phyloP scores from a whole-genome alignment of 2,113 vertebrate genomes.

The Larimichthys crocea region DNA sequence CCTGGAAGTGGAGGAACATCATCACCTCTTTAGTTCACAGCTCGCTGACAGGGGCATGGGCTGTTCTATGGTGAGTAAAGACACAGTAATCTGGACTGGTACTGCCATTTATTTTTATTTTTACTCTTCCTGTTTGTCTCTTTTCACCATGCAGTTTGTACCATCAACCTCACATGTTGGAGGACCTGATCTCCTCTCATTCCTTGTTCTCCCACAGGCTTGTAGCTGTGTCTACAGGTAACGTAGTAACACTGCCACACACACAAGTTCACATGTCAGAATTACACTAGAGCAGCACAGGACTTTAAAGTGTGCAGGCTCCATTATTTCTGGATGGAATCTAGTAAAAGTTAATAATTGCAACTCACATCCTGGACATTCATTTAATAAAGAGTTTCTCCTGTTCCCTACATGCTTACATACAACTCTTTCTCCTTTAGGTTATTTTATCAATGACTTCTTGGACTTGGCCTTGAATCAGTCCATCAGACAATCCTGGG shows the following conservation, averaged over 20 bases:
- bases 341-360: background rate
- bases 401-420: too few relatives aligned
- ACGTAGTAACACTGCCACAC: background rate
- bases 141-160: slow-evolving; percentile 14
- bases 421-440: slow-evolving; percentile 6
- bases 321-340: too few relatives aligned
- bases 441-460: slow-evolving; percentile 44
- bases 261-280: background rate
- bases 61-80: slow-evolving; percentile 19
- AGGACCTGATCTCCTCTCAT: slow-evolving; percentile 38
- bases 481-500: slow-evolving; percentile 25
- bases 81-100: background rate
- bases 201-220: slow-evolving; percentile 33
- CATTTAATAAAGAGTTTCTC: too few relatives aligned
- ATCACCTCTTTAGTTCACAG: slow-evolving; percentile 43
- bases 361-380: too few relatives aligned
- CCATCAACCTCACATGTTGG: slow-evolving; percentile 6
- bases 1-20: slow-evolving; percentile 53
- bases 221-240: slow-evolving; percentile 47
- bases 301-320: too few relatives aligned
- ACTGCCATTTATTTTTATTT: background rate
- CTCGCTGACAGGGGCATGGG: slow-evolving; percentile 21
- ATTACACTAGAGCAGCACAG: background rate
- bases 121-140: background rate
- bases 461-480: slow-evolving; percentile 20